Base-by-base conservation (phyloP, 2,797 vertebrate species). In the Lemur catta region DNA sequence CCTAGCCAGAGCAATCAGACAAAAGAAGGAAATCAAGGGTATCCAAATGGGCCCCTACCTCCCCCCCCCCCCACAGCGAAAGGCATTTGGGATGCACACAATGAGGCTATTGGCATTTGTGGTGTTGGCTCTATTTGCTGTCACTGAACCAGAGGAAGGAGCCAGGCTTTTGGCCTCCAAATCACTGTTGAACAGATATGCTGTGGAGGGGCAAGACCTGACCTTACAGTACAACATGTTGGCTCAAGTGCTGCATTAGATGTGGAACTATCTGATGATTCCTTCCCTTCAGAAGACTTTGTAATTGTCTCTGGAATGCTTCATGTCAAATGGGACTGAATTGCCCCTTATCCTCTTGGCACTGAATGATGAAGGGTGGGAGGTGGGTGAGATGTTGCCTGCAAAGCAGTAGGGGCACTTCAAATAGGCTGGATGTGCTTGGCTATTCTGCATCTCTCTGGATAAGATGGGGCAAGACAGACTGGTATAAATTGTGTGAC, bases 241-340 rank as follows among this genome's bases (percentile, higher is more conserved):
- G 99, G 99, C 92, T 99, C 99, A 97, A 99, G 99, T 5, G 99
- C 99, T 82, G 99, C 99, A 1, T 98, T 99, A 41, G 99, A 99
- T 48, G 99, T 99, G 91, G 99, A 99, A 93, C 98, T 99, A 43
- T 99, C 99, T 0, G 99, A 99, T 33, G 99, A 99, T 79, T 99
- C 99, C 7, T 99, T 99, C 84, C 99, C 99, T 17, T 99, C 99
- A 0, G 99, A 99, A 97, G 99, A 99, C 96, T 99, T 99, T 2
- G 99, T 99, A 74, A 99, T 99, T 0, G 99, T 99, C 50, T 99
- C 99, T 0, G 99, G 99, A 95, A 99, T 99, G 99, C 98, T 99
- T 89, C 99, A 98, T 0, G 99, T 99, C 79, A 99, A 99, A 92
- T 99, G 99, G 99, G 99, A 99, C 98, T 98, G 99, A 52, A 99